Evolutionary conservation across 2,888 invertebrate genomes (phyloP).

Genomic region (Acleris holmiana): DNA sequence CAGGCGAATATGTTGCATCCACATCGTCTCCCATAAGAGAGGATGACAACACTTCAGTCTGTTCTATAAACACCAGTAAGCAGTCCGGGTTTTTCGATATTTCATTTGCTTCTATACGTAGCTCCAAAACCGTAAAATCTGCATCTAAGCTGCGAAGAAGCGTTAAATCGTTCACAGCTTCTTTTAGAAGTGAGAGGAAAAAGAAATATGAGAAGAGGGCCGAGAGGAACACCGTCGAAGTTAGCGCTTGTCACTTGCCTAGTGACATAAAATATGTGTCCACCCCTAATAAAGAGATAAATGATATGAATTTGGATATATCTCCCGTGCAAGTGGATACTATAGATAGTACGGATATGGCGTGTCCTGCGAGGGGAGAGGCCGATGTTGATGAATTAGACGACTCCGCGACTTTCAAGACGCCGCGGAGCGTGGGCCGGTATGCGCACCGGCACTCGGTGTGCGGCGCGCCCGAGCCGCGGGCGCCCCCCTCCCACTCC

Average conservation of each 20-base stretch:
- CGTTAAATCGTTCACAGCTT: conserved; percentile 81
- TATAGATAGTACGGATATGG: conserved; percentile 70
- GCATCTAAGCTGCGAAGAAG: conserved; percentile 78
- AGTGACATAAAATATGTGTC: conserved; percentile 65
- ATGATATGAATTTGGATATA: conserved; percentile 73
- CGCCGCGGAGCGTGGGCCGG: conserved; percentile 72
- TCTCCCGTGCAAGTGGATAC: conserved; percentile 79
- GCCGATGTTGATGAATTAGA: conserved; percentile 69
- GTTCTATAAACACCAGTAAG: conserved; percentile 78
- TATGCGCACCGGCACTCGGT: conserved; percentile 70
- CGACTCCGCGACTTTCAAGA: conserved; percentile 73
- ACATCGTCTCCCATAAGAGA: conserved; percentile 79
- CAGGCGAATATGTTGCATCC: conserved; percentile 73
- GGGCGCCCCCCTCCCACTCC: conserved; percentile 41
- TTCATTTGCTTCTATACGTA: conserved; percentile 74
- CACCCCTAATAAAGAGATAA: conserved; percentile 67
- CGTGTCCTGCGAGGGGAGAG: conserved; percentile 55
- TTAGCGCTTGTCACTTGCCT: conserved; percentile 68
- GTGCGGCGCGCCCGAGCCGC: conserved; percentile 60
- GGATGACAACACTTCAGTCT: conserved; percentile 75
- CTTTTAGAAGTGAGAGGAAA: conserved; percentile 79
- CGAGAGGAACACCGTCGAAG: conserved; percentile 73
- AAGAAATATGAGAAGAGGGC: conserved; percentile 78
- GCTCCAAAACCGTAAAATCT: conserved; percentile 77
- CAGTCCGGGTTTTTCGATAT: conserved; percentile 81